Base-by-base conservation (phyloP, 2,797 vertebrate species). In the Remorina albescens region DNA sequence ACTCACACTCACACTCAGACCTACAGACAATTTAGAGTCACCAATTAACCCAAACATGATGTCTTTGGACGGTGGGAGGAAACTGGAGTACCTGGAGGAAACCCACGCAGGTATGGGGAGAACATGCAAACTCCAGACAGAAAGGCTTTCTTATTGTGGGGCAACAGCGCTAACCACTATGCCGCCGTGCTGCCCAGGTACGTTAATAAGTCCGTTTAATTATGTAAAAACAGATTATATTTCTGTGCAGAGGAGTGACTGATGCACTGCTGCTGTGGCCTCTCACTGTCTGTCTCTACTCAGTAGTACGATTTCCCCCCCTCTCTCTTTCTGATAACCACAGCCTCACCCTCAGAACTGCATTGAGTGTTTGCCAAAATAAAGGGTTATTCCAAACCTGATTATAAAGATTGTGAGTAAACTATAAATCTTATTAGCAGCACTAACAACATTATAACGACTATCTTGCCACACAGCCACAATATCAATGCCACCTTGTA, bases 281-380 rank as follows among this genome's bases (percentile, higher is more conserved):
- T 50, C 21, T 7, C 6, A 23, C 37, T 54, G 58, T 57, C 16
- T 61, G 51, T 69, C 50, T 69, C 54, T 68, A 34, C 36, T 8
- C 50, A 51, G 8, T 58, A 56, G 66, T 56, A 34, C 55, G 36
- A 5, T 44, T 11, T 41, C 26, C 30, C 15, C n/a, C 16, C 30
- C 18, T 16, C 28, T 30, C 23, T 47, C 8, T 28, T 11, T 37
- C 25, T 0, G 1, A 18, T 28, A 18, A 26, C 25, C 61, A 26
- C 53, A 30, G 1, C 30, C 8, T 47, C n/a, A 51, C 28, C 23
- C 39, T n/a, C n/a, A n/a, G n/a, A n/a, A n/a, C n/a, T 59, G 5
- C 15, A 19, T 39, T 12, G 28, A 39, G 2, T 12, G 8, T 56
- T 42, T 1, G 4, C 41, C 5, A 11, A 61, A 44, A 32, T 26